Evolutionary conservation across 2,797 vertebrate genomes (phyloP), one percentile per base, ranked within the genome.

Genomic region (Paedocypris micromegethes): DNA sequence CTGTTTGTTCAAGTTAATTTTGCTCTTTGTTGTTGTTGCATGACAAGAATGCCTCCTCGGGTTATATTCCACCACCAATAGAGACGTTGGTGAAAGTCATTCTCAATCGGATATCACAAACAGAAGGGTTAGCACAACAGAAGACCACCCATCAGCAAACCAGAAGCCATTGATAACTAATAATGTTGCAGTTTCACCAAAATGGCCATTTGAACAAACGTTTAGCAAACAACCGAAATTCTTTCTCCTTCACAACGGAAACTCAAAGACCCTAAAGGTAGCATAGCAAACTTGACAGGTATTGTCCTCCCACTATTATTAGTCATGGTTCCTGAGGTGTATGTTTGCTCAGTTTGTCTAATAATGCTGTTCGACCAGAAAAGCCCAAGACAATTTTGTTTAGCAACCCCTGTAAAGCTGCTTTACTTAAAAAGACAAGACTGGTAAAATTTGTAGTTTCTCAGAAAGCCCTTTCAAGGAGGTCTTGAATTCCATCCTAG

Each of bases 41-140:
- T 64, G 53, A 8, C n/a, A 23, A 23, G 23, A 23, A 23, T 23
- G 2, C 63, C 51, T 52, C 53, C 53, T 49, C 47, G 6, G 61
- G 37, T 62, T 43, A 62, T 49, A 56, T 63, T 57, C 64, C 8
- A 58, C 64, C 8, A 58, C 9, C 39, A 42, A 9, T 37, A 3
- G 53, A 78, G 75, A 79, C 64, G 77, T 56, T 5, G 77, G 73
- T 72, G 74, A 77, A 82, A 87, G 83, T 79, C 83, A 84, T 85
- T 79, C 84, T 82, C 80, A 88, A 88, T 85, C 80, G 85, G 88
- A 86, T 86, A 86, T 78, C 78, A 70, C 79, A 84, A 89, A 88
- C 79, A 83, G 76, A 72, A 80, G 6, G 64, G 62, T 43, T 80
- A 77, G 68, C 60, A 58, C 61, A 47, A 58, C 67, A 77, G 50